Evolutionary conservation across 2,888 invertebrate species (phyloP).

Genomic region (Stramonita haemastoma): DNA sequence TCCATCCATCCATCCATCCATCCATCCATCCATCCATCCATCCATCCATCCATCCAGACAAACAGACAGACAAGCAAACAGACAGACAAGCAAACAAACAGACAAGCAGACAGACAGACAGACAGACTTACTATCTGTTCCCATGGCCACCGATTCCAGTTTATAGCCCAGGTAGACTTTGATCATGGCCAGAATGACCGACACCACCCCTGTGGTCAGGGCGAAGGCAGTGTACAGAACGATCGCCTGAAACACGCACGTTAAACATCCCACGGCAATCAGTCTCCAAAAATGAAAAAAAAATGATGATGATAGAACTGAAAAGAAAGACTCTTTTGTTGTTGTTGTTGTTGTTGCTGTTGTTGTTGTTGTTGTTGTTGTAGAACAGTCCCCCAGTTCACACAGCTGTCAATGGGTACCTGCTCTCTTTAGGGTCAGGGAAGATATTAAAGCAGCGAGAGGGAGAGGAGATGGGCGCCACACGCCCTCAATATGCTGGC

Average conservation of each 20-base stretch:
- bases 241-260: conserved; percentile 21
- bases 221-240: conserved; percentile 32
- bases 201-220: conserved; percentile 48
- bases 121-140: conserved; percentile 59
- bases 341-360: too few species aligned
- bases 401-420: too few species aligned
- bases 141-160: conserved; percentile 56
- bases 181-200: conserved; percentile 51
- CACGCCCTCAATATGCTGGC: too few species aligned
- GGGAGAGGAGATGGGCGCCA: too few species aligned
- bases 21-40: neutral
- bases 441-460: too few species aligned
- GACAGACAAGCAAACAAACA: neutral
- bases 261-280: neutral
- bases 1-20: conserved; percentile 1
- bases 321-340: too few species aligned
- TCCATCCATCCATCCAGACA: neutral
- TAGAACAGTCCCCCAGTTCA: too few species aligned
- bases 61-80: neutral
- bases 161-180: conserved; percentile 57
- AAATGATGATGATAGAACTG: too few species aligned
- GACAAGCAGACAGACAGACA: neutral
- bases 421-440: too few species aligned
- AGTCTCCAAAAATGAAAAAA: too few species aligned
- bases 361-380: too few species aligned